Percentiles rank a stretch among this genome's conserved stretches.
These are phyloP conservation scores for Coelopa pilipes DNA, from an alignment of 2,888 invertebrate species.

Conservation along the genomic window DNA sequence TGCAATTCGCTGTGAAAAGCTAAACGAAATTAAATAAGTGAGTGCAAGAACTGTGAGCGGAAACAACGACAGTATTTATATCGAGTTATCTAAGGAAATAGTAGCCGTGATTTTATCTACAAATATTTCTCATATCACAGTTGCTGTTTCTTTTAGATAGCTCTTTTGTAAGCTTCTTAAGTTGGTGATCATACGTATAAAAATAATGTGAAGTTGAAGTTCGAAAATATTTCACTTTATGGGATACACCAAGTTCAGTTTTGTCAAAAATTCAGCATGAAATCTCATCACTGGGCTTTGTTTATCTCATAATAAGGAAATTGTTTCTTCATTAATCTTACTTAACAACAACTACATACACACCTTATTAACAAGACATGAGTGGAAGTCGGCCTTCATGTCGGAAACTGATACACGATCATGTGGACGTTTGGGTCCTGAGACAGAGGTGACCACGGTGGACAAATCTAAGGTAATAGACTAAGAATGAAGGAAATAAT, in stretches of 20 bases:
- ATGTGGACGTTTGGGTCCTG: constrained; percentile 97
- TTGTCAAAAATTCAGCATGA: constrained; percentile 51
- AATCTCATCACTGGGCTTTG: constrained; percentile 67
- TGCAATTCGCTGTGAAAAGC: constrained; percentile 54
- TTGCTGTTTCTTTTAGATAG: constrained; percentile 68
- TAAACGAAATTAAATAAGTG: neutral
- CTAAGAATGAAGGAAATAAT: constrained; percentile 40
- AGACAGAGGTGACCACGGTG: constrained; percentile 92
- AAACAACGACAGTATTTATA: constrained; percentile 50
- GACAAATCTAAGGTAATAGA: constrained; percentile 78
- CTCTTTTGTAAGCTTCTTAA: constrained; percentile 64
- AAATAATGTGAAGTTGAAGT: neutral
- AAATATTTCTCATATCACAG: constrained; percentile 62
- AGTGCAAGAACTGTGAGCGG: neutral
- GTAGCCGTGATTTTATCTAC: constrained; percentile 66
- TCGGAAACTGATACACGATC: constrained; percentile 91
- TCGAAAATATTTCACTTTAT: constrained; percentile 57
- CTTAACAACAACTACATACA: constrained; percentile 61
- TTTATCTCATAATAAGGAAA: constrained; percentile 65
- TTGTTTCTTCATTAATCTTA: constrained; percentile 37
- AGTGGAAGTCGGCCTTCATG: constrained; percentile 89
- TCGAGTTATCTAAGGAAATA: constrained; percentile 67
- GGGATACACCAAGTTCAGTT: constrained; percentile 67
- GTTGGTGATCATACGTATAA: constrained; percentile 25
- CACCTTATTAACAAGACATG: constrained; percentile 89